Conservation (phyloP, 2,888 invertebrate species). For the Mimumesa dahlbomi region DNA sequence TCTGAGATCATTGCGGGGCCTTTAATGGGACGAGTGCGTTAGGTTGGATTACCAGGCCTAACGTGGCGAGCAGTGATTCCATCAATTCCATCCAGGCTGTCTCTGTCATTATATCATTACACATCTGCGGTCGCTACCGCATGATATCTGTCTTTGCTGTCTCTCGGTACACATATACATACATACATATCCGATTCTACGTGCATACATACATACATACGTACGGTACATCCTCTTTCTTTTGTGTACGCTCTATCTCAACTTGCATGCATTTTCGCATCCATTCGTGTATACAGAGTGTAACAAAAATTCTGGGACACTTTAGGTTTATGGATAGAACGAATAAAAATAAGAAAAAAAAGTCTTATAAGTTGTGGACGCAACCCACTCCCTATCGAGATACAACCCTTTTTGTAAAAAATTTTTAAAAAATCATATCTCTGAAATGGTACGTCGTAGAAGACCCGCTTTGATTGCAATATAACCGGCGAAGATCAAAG, state of each 20-base stretch:
- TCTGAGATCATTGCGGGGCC: slow-evolving; percentile 44
- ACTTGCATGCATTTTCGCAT: not conserved
- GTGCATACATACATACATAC: not conserved
- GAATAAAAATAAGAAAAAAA: too few relatives aligned
- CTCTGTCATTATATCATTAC: slow-evolving; percentile 77
- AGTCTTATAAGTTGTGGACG: too few relatives aligned
- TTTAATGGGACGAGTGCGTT: slow-evolving; percentile 62
- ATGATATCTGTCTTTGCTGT: slow-evolving; percentile 6
- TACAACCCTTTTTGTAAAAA: too few relatives aligned
- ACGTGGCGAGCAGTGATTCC: slow-evolving; percentile 74
- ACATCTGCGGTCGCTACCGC: slow-evolving; percentile 63
- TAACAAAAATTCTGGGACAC: too few relatives aligned
- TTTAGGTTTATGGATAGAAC: too few relatives aligned
- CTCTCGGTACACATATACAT: not conserved
- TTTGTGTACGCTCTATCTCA: not conserved
- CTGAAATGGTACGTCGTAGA: too few relatives aligned
- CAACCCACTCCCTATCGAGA: too few relatives aligned
- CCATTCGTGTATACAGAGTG: too few relatives aligned
- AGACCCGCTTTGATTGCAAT: too few relatives aligned
- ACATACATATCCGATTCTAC: not conserved
- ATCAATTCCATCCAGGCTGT: slow-evolving; percentile 76
- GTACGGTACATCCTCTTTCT: not conserved
- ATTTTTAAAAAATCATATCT: too few relatives aligned
- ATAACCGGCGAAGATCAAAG: too few relatives aligned
- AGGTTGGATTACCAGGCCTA: slow-evolving; percentile 71